Percentiles rank a stretch among this genome's conserved stretches.
phyloP scores from a whole-genome alignment of 2,113 vertebrate genomes.

The Axis porcinus region DNA sequence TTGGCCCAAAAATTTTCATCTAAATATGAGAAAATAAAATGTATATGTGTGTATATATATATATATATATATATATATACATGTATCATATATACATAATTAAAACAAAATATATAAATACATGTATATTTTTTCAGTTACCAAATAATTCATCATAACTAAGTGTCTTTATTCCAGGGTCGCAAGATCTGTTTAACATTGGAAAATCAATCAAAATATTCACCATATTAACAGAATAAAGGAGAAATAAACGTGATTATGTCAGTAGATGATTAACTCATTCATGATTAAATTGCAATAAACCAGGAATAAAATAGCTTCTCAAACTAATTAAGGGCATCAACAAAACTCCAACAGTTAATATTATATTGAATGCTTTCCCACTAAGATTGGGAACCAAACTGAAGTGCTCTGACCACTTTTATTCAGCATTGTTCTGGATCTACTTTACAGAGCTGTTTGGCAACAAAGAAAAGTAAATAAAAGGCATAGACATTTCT shows the following conservation, averaged over 20 bases:
- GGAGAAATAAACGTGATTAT: not conserved
- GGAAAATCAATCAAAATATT: not conserved
- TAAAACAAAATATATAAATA: not conserved
- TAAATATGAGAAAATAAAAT: not conserved
- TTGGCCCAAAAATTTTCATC: not conserved
- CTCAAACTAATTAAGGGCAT: not conserved
- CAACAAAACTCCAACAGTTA: not conserved
- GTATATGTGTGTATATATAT: not conserved
- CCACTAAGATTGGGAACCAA: not conserved
- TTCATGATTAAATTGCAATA: not conserved
- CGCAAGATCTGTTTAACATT: not conserved
- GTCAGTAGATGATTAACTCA: not conserved
- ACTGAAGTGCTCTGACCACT: not conserved
- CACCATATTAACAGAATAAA: not conserved
- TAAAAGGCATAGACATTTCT: not conserved
- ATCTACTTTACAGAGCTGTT: not conserved
- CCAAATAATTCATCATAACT: not conserved
- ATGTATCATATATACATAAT: not conserved
- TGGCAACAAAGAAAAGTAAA: not conserved
- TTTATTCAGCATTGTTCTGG: not conserved
- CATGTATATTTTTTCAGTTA: not conserved
- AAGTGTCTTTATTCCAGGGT: not conserved
- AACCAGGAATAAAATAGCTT: not conserved
- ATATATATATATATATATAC: not conserved
- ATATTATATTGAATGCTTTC: not conserved